Evolutionary conservation across 2,888 invertebrate species (phyloP).

Genomic region (Hyles lineata): DNA sequence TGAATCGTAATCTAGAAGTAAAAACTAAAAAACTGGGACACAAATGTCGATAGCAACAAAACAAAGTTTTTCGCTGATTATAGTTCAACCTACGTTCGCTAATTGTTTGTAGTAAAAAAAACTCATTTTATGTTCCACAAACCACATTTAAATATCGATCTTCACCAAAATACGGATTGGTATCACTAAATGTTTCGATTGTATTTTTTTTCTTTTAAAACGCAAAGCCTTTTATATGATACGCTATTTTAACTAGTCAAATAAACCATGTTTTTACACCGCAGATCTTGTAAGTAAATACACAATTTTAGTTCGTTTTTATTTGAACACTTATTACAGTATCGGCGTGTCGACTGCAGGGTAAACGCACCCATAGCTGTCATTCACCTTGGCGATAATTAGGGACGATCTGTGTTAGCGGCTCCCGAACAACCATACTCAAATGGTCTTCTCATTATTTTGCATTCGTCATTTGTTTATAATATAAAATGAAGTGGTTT

Average conservation of each 20-base stretch:
- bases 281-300: neutral
- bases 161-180: no score
- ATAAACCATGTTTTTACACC: neutral
- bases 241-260: no score
- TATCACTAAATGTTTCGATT: no score
- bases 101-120: neutral
- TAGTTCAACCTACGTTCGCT: no score
- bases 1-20: no score
- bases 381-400: slow-evolving; percentile 26
- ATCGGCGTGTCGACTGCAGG: slow-evolving; percentile 4
- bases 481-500: no score
- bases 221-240: no score
- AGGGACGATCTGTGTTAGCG: slow-evolving; percentile 15
- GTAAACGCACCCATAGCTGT: slow-evolving; percentile 26
- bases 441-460: neutral
- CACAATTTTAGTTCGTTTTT: neutral
- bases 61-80: no score
- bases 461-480: slow-evolving; percentile 29
- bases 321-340: neutral
- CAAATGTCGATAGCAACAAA: no score
- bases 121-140: neutral
- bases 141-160: neutral
- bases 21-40: no score
- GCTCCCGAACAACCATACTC: neutral
- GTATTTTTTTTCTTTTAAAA: no score